A percentile compares a stretch with the other conserved stretches of the same genome.
Conservation (phyloP, 1,140 invertebrate genomes). For the Bombus confusus region DNA sequence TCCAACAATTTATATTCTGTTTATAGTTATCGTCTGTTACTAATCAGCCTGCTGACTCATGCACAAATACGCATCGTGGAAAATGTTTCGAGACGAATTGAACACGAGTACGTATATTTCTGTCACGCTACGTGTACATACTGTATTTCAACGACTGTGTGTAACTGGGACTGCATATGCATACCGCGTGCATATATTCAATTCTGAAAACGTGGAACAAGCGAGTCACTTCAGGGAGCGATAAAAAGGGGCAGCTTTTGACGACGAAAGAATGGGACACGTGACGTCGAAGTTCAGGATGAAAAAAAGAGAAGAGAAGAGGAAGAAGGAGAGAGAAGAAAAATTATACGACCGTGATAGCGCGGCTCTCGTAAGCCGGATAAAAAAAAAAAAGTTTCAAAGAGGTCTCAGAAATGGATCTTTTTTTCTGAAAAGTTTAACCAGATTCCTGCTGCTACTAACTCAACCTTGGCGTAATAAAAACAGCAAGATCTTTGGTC, state of each 20-base stretch:
- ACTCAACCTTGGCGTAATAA: slow-evolving; percentile 17
- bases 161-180: slow-evolving; percentile 49
- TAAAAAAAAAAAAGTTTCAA: slow-evolving; percentile 46
- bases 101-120: slow-evolving; percentile 29
- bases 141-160: background rate
- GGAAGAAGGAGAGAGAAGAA: background rate
- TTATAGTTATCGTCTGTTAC: background rate
- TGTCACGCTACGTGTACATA: slow-evolving; percentile 11
- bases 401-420: slow-evolving; percentile 38
- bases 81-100: slow-evolving; percentile 50
- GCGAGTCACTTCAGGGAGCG: slow-evolving; percentile 20
- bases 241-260: slow-evolving; percentile 33
- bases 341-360: slow-evolving; percentile 34
- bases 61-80: slow-evolving; percentile 28
- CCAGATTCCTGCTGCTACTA: slow-evolving; percentile 19
- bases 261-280: slow-evolving; percentile 27
- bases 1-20: background rate
- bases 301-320: background rate
- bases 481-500: background rate
- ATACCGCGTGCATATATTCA: slow-evolving; percentile 52
- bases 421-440: slow-evolving; percentile 29
- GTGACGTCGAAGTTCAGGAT: slow-evolving; percentile 23
- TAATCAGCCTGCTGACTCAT: slow-evolving; percentile 26
- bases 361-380: slow-evolving; percentile 9
- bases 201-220: slow-evolving; percentile 57